Conservation (phyloP, 2,888 invertebrate species). For the Prenolepis imparis region DNA sequence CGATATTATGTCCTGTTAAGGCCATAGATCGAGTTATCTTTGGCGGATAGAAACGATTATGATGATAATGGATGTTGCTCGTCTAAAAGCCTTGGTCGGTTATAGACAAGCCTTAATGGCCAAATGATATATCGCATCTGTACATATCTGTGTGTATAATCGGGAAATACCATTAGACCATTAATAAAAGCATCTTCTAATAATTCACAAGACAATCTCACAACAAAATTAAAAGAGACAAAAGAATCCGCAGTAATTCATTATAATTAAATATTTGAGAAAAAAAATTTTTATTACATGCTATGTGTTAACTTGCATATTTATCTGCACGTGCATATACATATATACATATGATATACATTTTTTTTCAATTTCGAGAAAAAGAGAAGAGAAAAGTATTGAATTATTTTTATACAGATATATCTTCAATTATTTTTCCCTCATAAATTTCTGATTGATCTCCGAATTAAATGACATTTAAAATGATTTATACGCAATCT, state of each 20-base stretch:
- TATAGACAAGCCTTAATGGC: conserved; percentile 23
- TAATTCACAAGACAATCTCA: not conserved
- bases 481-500: not conserved
- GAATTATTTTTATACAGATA: not conserved
- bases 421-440: not conserved
- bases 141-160: not conserved
- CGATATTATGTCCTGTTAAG: not conserved
- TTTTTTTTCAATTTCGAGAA: not conserved
- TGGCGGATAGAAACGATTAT: conserved; percentile 30
- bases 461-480: not conserved
- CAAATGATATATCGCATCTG: not conserved
- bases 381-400: not conserved
- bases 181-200: not conserved
- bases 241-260: too few species aligned
- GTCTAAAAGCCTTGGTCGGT: conserved; percentile 32
- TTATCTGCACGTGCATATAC: not conserved
- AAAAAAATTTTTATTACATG: not conserved
- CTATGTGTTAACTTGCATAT: not conserved
- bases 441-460: conserved; percentile 15
- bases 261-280: not conserved
- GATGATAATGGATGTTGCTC: conserved; percentile 30
- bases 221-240: not conserved
- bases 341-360: not conserved
- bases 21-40: conserved; percentile 23
- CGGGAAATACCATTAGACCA: not conserved